Base-by-base conservation (phyloP, 2,113 vertebrate species). In the Campylorhamphus procurvoides region DNA sequence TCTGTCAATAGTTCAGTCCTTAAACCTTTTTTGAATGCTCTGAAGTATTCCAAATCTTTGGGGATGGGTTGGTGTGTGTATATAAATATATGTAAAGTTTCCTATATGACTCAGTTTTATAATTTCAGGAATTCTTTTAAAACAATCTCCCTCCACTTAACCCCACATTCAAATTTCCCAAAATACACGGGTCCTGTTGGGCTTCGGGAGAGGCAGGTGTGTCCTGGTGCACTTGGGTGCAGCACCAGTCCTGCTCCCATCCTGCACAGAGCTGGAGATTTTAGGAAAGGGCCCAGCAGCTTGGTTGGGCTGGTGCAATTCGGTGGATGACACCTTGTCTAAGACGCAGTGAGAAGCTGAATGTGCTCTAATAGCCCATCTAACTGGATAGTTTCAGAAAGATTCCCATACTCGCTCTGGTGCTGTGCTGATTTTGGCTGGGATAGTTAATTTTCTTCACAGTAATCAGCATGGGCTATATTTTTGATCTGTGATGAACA, bases 261-360 rank as follows among this genome's bases (percentile, higher is more conserved):
- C 3, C 31, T 35, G 10, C 46, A 28, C 19, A 17, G n/a, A 40
- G 22, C 9, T 31, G 17, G 31, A n/a, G 22, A 6, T n/a, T 37
- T 46, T 24, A 56, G 33, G 64, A 56, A 52, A 58, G 29, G 29
- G 7, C 27, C 46, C 29, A 42, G 64, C 47, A 58, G 42, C 29
- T 77, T 52, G 28, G 6, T 28, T 63, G 12, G 15, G 15, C 33
- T 62, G 28, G 31, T 67, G 64, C 47, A 29, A 29, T 20, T n/a
- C 0, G 0, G 35, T 25, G 35, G 40, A 10, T 49, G 49, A 74
- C 68, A 75, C 19, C 39, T 49, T 2, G 0, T 37, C 67, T 39
- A 10, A 7, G 3, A 14, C 18, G 14, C 4, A 9, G 14, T 52
- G n/a, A 50, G 37, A 18, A 56, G 46, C 60, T 86, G 18, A 47